Conservation (phyloP, 2,888 invertebrate genomes). For the Dicyrtomina minuta region DNA sequence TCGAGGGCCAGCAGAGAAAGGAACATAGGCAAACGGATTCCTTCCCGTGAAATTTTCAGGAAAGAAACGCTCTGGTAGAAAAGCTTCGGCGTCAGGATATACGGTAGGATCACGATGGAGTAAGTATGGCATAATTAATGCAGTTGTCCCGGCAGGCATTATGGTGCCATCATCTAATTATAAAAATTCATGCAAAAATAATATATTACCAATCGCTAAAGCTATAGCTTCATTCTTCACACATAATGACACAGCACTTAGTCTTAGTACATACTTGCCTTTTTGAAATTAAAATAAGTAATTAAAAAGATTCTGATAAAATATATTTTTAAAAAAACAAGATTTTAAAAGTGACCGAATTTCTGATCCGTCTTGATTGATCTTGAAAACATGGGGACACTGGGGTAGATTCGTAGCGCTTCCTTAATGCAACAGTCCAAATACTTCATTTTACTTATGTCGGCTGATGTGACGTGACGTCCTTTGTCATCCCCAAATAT, state of each 20-base stretch:
- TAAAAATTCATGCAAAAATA: neutral
- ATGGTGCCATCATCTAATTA: conserved; percentile 12
- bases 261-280: no score
- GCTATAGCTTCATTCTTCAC: no score
- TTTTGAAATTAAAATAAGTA: no score
- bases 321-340: no score
- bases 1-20: conserved; percentile 36
- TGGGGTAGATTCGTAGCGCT: conserved; percentile 56
- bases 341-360: conserved; percentile 45
- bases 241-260: no score
- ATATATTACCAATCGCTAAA: no score
- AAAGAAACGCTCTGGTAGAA: conserved; percentile 31
- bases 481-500: conserved; percentile 58
- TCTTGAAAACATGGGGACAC: conserved; percentile 56
- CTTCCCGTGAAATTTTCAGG: conserved; percentile 7
- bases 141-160: conserved; percentile 21
- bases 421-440: conserved; percentile 58
- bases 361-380: conserved; percentile 54
- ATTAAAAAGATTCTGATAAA: no score
- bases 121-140: conserved; percentile 24
- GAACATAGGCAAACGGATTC: conserved; percentile 27
- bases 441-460: conserved; percentile 56
- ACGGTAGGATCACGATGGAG: conserved; percentile 28
- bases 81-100: conserved; percentile 30
- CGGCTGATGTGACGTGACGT: conserved; percentile 58